Conservation (phyloP, 2,113 vertebrate species). For the Cryptotis parvus region DNA sequence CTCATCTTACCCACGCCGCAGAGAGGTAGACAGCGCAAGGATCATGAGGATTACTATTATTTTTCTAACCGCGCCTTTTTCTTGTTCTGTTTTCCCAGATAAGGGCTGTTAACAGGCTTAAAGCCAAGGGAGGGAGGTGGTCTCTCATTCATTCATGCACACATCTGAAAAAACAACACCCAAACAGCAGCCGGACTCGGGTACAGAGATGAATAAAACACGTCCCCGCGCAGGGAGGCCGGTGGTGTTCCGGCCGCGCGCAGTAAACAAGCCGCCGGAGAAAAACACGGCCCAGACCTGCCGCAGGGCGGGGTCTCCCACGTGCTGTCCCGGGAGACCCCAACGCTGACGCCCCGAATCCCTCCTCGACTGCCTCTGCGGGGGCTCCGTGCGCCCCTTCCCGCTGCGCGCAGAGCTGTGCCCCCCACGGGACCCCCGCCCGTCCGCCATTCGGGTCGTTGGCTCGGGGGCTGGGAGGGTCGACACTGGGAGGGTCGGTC, state of each 20-base stretch:
- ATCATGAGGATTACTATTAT: constrained; percentile 18
- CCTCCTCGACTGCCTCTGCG: too few species aligned
- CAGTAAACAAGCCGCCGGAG: neutral
- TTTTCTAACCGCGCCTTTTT: neutral
- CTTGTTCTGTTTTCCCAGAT: neutral
- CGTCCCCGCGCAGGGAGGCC: neutral
- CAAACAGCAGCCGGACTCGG: neutral
- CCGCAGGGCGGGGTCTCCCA: too few species aligned
- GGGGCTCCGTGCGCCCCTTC: too few species aligned
- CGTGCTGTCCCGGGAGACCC: too few species aligned
- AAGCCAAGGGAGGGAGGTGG: neutral
- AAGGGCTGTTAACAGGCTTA: constrained; percentile 38
- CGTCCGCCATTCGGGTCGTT: too few species aligned
- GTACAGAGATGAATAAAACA: constrained; percentile 69
- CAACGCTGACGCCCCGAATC: too few species aligned
- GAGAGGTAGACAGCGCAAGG: neutral
- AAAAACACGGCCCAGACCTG: neutral
- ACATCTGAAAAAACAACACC: constrained; percentile 59
- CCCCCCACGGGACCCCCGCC: too few species aligned
- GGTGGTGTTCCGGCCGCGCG: too few species aligned
- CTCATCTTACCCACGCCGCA: constrained; percentile 48
- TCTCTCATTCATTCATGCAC: constrained; percentile 44
- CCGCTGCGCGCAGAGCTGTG: too few species aligned
- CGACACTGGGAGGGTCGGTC: too few species aligned
- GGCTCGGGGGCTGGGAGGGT: too few species aligned